Base-by-base conservation (phyloP, 2,797 vertebrate species). In the Denticeps clupeoides region DNA sequence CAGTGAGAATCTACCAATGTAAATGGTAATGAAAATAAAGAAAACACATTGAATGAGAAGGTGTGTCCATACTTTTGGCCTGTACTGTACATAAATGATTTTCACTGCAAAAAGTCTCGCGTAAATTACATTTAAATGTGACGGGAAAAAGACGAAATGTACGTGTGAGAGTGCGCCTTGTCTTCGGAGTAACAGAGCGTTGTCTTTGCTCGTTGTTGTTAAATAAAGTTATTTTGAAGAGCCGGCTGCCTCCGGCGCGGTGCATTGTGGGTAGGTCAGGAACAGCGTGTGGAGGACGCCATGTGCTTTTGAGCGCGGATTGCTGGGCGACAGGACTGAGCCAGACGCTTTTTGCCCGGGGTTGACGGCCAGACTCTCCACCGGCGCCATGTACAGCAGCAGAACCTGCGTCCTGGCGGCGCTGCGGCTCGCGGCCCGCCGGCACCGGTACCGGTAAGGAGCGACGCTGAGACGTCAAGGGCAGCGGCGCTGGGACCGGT, bases 221-320 rank as follows among this genome's bases (percentile, higher is more conserved):
- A n/a, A n/a, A n/a, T n/a, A n/a, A n/a, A n/a, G n/a, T n/a, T n/a
- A n/a, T n/a, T n/a, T n/a, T n/a, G n/a, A n/a, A n/a, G n/a, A n/a
- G 22, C 5, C 7, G 15, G 31, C 15, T 40, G 44, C 54, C n/a
- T n/a, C 62, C 63, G 55, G 45, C 51, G 69, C 52, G 19, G 1
- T 73, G 84, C 65, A 76, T 78, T 73, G 58, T 72, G 83, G 83
- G 82, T 82, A 83, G 78, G 82, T 82, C 82, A 84, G 73, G 38
- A 46, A 55, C 24, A 3, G 31, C 11, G 49, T 51, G 43, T 16
- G 49, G 54, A 59, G 75, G 78, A 74, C 81, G 80, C 79, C 83
- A 87, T 85, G 84, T 87, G 84, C 79, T 80, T 69, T 55, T 80
- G 72, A 78, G 13, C 13, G 5, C 53, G 47, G 23, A 24, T 24